Conservation (phyloP, 2,888 invertebrate genomes). For the Ichneumon xanthorius region DNA sequence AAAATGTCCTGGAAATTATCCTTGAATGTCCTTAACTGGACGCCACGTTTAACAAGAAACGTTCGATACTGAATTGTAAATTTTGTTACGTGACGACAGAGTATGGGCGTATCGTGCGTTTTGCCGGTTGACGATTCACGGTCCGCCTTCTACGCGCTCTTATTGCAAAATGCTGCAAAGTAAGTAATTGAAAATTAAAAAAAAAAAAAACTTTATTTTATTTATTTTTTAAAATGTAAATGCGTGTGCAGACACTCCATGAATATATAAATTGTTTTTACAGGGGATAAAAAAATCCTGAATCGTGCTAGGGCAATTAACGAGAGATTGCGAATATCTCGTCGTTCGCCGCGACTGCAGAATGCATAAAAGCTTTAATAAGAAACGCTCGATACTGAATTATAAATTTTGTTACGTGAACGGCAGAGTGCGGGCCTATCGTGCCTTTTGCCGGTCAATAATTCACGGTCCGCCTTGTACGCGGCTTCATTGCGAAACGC, state of each 20-base stretch:
- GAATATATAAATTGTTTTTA: no score
- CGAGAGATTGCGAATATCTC: constrained; percentile 10
- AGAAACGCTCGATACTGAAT: constrained; percentile 35
- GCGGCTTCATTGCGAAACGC: constrained; percentile 40
- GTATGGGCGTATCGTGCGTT: neutral
- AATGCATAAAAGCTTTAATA: constrained; percentile 41
- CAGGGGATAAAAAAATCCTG: neutral
- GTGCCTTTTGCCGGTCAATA: constrained; percentile 2
- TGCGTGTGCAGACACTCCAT: no score
- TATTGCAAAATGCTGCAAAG: constrained; percentile 41
- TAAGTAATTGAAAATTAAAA: no score
- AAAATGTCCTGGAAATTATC: no score
- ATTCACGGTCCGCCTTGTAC: constrained; percentile 40
- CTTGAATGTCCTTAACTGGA: no score
- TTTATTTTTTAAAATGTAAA: no score
- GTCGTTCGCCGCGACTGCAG: constrained; percentile 23
- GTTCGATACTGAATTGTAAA: constrained; percentile 17
- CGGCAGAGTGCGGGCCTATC: neutral
- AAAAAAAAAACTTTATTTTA: no score
- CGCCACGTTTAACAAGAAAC: constrained; percentile 18
- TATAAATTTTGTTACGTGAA: constrained; percentile 10
- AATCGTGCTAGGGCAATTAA: constrained; percentile 43
- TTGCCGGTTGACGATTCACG: constrained; percentile 35
- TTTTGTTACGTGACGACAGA: constrained; percentile 7
- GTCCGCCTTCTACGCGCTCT: constrained; percentile 7